Percentiles rank a stretch among this genome's conserved stretches.
phyloP scores from a whole-genome alignment of 2,797 vertebrate species.

The Takifugu ocellatus region DNA sequence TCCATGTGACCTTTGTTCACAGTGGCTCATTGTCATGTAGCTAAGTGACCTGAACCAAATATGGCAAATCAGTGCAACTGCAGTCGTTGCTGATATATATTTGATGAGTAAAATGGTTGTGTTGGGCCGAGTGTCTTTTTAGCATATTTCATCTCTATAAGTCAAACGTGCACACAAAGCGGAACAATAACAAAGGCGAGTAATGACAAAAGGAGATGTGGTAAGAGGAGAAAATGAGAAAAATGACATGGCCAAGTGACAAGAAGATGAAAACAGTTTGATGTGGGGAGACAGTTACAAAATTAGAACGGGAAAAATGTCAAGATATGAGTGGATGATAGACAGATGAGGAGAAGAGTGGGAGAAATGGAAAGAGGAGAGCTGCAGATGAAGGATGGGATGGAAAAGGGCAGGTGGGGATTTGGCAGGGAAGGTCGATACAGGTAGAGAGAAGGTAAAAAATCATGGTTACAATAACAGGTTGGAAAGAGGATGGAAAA shows the following conservation, averaged over 20 bases:
- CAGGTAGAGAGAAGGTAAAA: slow-evolving; percentile 15
- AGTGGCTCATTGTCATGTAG: slow-evolving; percentile 3
- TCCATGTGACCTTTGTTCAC: slow-evolving; percentile 33
- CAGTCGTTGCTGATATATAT: too few species aligned
- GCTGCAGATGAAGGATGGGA: slow-evolving; percentile 15
- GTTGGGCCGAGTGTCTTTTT: not conserved
- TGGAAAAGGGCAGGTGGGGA: slow-evolving; percentile 29
- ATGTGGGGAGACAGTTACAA: slow-evolving; percentile 45
- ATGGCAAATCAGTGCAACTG: not conserved
- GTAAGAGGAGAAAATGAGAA: slow-evolving; percentile 28
- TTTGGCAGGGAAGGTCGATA: slow-evolving; percentile 20
- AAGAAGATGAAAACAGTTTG: slow-evolving; percentile 48
- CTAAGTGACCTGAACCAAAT: slow-evolving; percentile 9
- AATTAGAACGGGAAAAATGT: slow-evolving; percentile 53
- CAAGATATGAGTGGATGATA: slow-evolving; percentile 50
- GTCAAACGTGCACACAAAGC: not conserved
- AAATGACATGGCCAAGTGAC: slow-evolving; percentile 42
- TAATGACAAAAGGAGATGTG: slow-evolving; percentile 2
- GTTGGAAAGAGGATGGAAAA: not conserved
- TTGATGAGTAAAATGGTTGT: not conserved
- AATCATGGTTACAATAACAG: slow-evolving; percentile 20
- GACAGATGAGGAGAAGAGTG: slow-evolving; percentile 36
- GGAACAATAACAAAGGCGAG: slow-evolving; percentile 9
- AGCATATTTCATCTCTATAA: not conserved
- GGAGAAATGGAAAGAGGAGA: not conserved